A percentile compares a stretch with the other conserved stretches of the same genome.
These are phyloP conservation scores for Eleginops maclovinus DNA, from an alignment of 2,113 vertebrate species.

Conservation along the genomic window DNA sequence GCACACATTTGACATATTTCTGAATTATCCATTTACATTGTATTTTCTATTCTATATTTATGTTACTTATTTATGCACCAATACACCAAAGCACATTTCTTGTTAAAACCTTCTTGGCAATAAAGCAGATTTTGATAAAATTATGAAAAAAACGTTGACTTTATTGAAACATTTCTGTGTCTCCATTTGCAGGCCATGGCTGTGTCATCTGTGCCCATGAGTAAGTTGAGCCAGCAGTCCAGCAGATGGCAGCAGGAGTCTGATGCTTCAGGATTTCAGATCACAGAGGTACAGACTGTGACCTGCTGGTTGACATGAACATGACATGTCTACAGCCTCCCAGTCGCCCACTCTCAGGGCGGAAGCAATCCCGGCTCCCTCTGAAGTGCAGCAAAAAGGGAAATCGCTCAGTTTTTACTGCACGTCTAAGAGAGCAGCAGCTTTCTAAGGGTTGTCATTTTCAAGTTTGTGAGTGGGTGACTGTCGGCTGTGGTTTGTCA, in stretches of 20 bases:
- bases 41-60: too few relatives aligned
- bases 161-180: slow-evolving; percentile 4
- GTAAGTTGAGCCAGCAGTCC: slow-evolving; percentile 15
- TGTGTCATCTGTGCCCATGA: not conserved
- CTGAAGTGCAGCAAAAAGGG: slow-evolving; percentile 61
- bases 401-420: slow-evolving; percentile 66
- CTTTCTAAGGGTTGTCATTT: slow-evolving; percentile 83
- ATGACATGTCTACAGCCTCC: slow-evolving; percentile 70
- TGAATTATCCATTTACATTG: too few relatives aligned
- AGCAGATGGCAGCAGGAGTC: slow-evolving; percentile 69
- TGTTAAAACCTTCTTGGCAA: too few relatives aligned
- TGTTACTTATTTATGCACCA: too few relatives aligned
- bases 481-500: slow-evolving; percentile 81
- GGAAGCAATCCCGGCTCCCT: slow-evolving; percentile 74
- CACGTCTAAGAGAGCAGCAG: slow-evolving; percentile 58
- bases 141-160: not conserved
- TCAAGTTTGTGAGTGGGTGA: slow-evolving; percentile 79
- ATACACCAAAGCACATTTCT: too few relatives aligned
- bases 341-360: slow-evolving; percentile 77
- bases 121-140: not conserved
- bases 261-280: slow-evolving; percentile 70
- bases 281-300: slow-evolving; percentile 78
- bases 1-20: too few relatives aligned
- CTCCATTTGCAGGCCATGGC: slow-evolving; percentile 1
- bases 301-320: slow-evolving; percentile 69